phyloP scores from a whole-genome alignment of 2,113 vertebrate genomes.

The Heloderma charlesbogerti region DNA sequence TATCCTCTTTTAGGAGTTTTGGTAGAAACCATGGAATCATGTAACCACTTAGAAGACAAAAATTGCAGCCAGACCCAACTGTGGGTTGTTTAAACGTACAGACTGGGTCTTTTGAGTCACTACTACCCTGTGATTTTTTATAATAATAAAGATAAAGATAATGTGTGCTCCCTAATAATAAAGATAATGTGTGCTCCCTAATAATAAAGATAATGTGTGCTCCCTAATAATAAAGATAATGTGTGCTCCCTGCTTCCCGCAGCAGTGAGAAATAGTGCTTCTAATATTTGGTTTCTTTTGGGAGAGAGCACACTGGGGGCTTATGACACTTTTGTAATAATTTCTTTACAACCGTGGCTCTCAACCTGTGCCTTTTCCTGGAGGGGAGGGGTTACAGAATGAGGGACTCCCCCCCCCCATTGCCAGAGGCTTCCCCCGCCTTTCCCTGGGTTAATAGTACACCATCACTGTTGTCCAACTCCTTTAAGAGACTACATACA shows the following conservation, averaged over 20 bases:
- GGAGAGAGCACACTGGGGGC: background rate
- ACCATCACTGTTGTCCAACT: background rate
- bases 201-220: no score
- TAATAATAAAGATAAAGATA: no score
- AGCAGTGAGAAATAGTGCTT: background rate
- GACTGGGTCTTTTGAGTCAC: background rate
- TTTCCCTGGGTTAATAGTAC: background rate
- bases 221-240: no score
- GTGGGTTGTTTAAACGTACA: no score
- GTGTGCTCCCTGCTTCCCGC: background rate
- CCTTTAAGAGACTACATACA: background rate
- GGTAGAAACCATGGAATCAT: background rate
- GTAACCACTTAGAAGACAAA: background rate
- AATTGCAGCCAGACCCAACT: no score
- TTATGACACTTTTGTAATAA: background rate
- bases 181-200: no score
- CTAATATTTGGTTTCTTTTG: background rate
- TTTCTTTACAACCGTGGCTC: background rate
- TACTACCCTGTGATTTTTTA: background rate
- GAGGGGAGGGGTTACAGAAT: no score
- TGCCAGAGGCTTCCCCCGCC: no score
- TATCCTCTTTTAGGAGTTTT: background rate
- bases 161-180: no score
- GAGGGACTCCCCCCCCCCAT: no score
- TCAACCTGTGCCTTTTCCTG: no score